These are phyloP conservation scores for Torymus auratus DNA, from an alignment of 2,888 invertebrate genomes.

Conservation along the genomic window DNA sequence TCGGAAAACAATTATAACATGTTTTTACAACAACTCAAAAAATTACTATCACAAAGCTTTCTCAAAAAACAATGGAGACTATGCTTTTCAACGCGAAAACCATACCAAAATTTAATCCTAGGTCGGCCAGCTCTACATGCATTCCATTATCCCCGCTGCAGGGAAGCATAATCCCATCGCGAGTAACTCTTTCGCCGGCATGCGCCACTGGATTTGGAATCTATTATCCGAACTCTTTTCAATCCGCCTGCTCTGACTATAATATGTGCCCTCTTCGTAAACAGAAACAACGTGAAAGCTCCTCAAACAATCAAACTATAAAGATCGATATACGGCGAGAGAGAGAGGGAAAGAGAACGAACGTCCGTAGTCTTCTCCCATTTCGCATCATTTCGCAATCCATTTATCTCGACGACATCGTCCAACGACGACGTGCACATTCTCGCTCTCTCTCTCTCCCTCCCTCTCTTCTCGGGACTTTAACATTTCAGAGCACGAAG, in stretches of 20 bases:
- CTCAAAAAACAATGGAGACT: too few relatives aligned
- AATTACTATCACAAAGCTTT: too few relatives aligned
- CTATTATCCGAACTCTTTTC: slow-evolving; percentile 19
- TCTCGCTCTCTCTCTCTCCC: background rate
- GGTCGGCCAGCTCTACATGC: background rate
- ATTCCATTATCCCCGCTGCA: background rate
- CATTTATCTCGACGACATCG: slow-evolving; percentile 39
- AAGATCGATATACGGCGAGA: slow-evolving; percentile 5
- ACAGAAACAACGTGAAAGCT: slow-evolving; percentile 7
- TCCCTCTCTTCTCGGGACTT: background rate
- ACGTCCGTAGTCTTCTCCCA: background rate
- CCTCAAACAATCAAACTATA: slow-evolving; percentile 22
- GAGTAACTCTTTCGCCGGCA: slow-evolving; percentile 16
- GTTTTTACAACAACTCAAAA: too few relatives aligned
- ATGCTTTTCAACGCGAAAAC: background rate
- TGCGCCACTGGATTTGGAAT: slow-evolving; percentile 17
- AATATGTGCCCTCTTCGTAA: background rate
- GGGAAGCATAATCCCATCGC: background rate
- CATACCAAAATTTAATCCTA: background rate
- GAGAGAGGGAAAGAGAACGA: too few relatives aligned
- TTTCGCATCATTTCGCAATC: slow-evolving; percentile 45
- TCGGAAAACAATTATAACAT: too few relatives aligned
- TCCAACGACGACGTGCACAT: background rate
- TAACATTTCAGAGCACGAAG: slow-evolving; percentile 40
- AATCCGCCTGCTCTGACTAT: background rate